Evolutionary conservation across 2,113 vertebrate genomes (phyloP), one percentile per base, ranked within the genome.

Genomic region (Sinocyclocheilus rhinocerous): DNA sequence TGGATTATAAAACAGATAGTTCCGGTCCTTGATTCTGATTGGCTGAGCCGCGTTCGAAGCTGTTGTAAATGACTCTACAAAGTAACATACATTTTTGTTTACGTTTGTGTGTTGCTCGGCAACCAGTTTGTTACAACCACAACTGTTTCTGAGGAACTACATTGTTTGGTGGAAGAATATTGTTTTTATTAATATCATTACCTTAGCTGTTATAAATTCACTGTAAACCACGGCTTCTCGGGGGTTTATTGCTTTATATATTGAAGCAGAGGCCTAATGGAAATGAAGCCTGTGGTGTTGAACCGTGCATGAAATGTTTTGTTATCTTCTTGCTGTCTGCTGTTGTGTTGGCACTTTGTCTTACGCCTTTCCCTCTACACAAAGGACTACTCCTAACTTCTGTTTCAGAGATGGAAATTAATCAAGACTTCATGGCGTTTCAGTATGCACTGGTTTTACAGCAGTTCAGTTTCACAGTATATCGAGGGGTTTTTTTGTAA

Each of bases 371-470:
- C 57, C 36, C 69, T 86, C 45, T 52, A 10, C 36, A n/a, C 48
- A 75, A 65, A 75, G 70, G 24, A 73, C 67, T 92, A 91, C 93
- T 93, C 88, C 91, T 89, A 87, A 91, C 89, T 89, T 88, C 91
- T 89, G 89, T 92, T 94, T 93, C 90, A 90, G 90, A 92, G 91
- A 90, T 89, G 91, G 91, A 92, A 92, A 92, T 88, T 87, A 90
- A 87, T 89, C 90, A 93, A 93, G 91, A 90, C 92, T 91, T 91
- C 92, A 92, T 91, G 90, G 92, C 91, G 92, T 87, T 91, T 90
- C 52, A 69, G 88, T 90, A 87, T 24, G 87, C 63, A 84, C 81
- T 85, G 90, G 84, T 89, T 92, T 91, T 88, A 91, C 86, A 45
- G 61, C 61, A 63, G n/a, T n/a, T 63, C 61, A 63, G 36, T 2